Evolutionary conservation across 2,888 invertebrate species (phyloP).

Genomic region (Ophion ventricosus): DNA sequence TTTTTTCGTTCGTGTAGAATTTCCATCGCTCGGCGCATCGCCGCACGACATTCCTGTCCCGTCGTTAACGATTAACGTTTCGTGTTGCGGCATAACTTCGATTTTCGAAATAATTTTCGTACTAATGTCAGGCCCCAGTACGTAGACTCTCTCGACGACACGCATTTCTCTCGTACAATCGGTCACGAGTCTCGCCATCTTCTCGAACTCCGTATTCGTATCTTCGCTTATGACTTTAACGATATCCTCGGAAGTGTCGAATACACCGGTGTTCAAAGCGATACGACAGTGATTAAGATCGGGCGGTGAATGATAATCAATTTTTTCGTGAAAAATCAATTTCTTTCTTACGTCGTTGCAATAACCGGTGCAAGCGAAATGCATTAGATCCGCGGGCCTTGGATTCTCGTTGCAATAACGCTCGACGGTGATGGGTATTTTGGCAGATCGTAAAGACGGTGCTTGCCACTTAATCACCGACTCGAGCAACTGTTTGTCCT

Average conservation of each 20-base stretch:
- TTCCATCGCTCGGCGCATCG: neutral
- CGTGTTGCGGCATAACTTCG: neutral
- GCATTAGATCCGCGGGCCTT: neutral
- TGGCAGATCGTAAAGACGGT: neutral
- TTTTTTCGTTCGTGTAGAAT: neutral
- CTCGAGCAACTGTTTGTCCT: conserved; percentile 73
- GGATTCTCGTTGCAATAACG: conserved; percentile 65
- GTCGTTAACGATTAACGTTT: neutral
- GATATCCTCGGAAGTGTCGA: conserved; percentile 67
- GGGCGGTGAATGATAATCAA: conserved; percentile 64
- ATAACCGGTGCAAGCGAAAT: conserved; percentile 52
- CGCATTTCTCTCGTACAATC: conserved; percentile 56
- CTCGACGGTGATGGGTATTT: conserved; percentile 9
- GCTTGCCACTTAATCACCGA: conserved; percentile 60
- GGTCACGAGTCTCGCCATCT: conserved; percentile 67
- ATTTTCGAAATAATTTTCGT: conserved; percentile 11
- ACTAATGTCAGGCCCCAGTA: conserved; percentile 57
- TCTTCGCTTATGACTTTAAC: conserved; percentile 64
- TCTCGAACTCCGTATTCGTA: conserved; percentile 53
- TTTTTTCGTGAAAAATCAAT: conserved; percentile 24
- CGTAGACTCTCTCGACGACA: conserved; percentile 61
- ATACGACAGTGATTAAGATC: conserved; percentile 52
- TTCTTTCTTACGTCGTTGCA: conserved; percentile 32
- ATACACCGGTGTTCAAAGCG: conserved; percentile 39
- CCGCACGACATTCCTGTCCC: neutral